Percentiles rank a stretch among this genome's conserved stretches.
Evolutionary conservation across 1,140 invertebrate species (phyloP).

Genomic region (Drosophila hydei): DNA sequence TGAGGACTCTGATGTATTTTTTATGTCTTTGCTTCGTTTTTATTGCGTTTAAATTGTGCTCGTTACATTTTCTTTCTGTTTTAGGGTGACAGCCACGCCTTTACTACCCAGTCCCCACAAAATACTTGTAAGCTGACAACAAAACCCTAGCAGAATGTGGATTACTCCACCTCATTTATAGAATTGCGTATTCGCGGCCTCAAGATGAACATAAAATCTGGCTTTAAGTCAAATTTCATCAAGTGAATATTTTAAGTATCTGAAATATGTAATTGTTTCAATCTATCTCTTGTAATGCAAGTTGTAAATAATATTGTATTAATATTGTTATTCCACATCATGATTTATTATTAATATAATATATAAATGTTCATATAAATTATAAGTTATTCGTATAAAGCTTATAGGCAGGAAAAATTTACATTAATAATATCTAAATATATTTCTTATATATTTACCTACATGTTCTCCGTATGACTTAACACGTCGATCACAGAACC

Average conservation of each 20-base stretch:
- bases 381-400: too few relatives aligned
- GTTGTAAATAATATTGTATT: too few relatives aligned
- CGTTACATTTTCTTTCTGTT: constrained; percentile 49
- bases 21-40: constrained; percentile 68
- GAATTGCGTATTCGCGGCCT: constrained; percentile 10
- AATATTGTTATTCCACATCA: too few relatives aligned
- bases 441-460: too few relatives aligned
- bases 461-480: too few relatives aligned
- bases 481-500: too few relatives aligned
- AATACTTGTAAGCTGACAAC: constrained; percentile 26
- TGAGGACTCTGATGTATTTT: constrained; percentile 69
- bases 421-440: too few relatives aligned
- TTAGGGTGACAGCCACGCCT: not conserved
- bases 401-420: too few relatives aligned
- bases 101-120: not conserved
- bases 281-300: too few relatives aligned
- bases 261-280: too few relatives aligned
- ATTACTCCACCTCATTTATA: constrained; percentile 35
- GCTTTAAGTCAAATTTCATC: constrained; percentile 1
- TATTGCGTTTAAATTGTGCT: constrained; percentile 77
- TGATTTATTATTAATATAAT: too few relatives aligned
- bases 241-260: constrained; percentile 10
- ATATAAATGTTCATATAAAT: too few relatives aligned
- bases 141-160: constrained; percentile 25
- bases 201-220: constrained; percentile 19